phyloP scores from a whole-genome alignment of 2,888 invertebrate species.

The Polymixis flavicincta region DNA sequence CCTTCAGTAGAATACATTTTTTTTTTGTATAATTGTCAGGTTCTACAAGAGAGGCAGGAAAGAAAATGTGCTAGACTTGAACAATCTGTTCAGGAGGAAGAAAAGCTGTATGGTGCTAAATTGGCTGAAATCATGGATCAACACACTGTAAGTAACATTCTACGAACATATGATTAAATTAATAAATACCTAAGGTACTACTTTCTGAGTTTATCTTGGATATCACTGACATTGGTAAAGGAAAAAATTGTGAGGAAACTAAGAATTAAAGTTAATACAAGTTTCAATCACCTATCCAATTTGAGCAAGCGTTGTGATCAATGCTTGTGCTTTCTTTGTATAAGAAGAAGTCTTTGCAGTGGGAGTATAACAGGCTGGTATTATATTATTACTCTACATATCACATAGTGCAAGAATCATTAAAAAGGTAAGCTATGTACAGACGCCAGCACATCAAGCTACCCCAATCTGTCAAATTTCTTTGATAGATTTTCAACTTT shows the following conservation, averaged over 20 bases:
- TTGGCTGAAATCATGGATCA: slow-evolving; percentile 95
- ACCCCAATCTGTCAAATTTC: too few species aligned
- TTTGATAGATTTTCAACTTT: too few species aligned
- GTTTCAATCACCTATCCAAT: too few species aligned
- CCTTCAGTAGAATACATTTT: neutral
- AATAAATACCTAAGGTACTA: neutral
- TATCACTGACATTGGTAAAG: neutral
- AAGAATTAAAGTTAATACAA: too few species aligned
- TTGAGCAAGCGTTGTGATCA: too few species aligned
- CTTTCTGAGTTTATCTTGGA: neutral
- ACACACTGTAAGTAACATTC: slow-evolving; percentile 92
- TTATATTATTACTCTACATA: neutral
- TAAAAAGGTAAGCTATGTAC: neutral
- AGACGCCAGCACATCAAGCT: too few species aligned
- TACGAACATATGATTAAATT: neutral
- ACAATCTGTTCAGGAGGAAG: slow-evolving; percentile 95
- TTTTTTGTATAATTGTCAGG: slow-evolving; percentile 76
- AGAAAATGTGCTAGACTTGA: slow-evolving; percentile 96
- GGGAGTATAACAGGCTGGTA: neutral
- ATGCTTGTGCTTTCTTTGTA: too few species aligned
- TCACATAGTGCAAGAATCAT: neutral
- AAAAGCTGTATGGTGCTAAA: slow-evolving; percentile 95
- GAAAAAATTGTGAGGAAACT: too few species aligned
- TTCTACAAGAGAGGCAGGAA: slow-evolving; percentile 95
- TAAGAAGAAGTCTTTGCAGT: neutral